Conservation (phyloP, 2,113 vertebrate species). For the Morone saxatilis region DNA sequence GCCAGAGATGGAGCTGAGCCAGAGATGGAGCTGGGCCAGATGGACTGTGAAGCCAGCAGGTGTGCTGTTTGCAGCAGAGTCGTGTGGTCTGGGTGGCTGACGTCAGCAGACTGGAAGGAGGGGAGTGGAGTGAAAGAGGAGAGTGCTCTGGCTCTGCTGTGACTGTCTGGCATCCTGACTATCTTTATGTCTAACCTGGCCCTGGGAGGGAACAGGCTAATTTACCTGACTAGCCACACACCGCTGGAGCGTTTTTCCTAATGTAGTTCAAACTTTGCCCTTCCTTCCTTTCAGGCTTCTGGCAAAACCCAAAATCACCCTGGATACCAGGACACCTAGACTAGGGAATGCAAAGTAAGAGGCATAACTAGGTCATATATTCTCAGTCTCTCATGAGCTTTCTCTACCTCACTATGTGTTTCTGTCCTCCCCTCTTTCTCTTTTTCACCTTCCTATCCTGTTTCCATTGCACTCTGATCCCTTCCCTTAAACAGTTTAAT, state of each 20-base stretch:
- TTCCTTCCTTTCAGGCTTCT: slow-evolving; percentile 21
- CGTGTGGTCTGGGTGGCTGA: slow-evolving; percentile 73
- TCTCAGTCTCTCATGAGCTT: slow-evolving; percentile 26
- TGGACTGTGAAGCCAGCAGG: slow-evolving; percentile 76
- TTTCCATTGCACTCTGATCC: slow-evolving; percentile 57
- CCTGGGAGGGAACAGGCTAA: slow-evolving; percentile 17
- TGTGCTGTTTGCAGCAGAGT: slow-evolving; percentile 79
- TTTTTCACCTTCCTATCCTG: slow-evolving; percentile 44
- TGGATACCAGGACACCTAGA: slow-evolving; percentile 68
- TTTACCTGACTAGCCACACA: slow-evolving; percentile 48
- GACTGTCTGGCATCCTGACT: slow-evolving; percentile 63
- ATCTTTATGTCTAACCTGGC: slow-evolving; percentile 50
- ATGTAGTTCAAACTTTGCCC: slow-evolving; percentile 43
- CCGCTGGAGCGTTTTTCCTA: slow-evolving; percentile 15
- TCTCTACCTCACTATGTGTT: slow-evolving; percentile 5
- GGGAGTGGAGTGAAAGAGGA: slow-evolving; percentile 59
- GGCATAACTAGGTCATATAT: slow-evolving; percentile 76
- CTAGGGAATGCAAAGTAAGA: slow-evolving; percentile 68
- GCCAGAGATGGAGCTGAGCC: slow-evolving; percentile 73
- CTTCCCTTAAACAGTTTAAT: slow-evolving; percentile 56
- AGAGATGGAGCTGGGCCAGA: slow-evolving; percentile 77
- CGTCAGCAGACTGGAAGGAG: slow-evolving; percentile 70
- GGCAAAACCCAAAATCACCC: slow-evolving; percentile 37
- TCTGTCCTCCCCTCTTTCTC: slow-evolving; percentile 13
- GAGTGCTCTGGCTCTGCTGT: slow-evolving; percentile 47